Conservation (phyloP, 2,797 vertebrate genomes). For the Cheirogaleus major region DNA sequence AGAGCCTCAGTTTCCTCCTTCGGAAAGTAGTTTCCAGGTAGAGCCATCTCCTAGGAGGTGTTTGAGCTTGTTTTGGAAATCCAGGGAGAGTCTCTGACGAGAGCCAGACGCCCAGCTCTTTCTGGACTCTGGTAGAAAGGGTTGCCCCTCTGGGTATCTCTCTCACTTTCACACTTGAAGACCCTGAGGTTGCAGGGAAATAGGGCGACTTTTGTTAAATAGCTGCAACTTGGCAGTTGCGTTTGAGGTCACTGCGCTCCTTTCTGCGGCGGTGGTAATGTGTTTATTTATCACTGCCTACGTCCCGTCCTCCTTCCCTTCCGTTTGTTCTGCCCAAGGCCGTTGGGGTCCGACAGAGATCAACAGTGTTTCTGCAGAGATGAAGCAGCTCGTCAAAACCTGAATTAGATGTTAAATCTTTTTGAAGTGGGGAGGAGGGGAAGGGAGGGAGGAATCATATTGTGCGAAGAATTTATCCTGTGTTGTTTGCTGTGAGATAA, state of each 20-base stretch:
- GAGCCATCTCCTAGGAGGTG: not conserved
- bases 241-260: slow-evolving; percentile 86
- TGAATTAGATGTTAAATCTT: slow-evolving; percentile 99
- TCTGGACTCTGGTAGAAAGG: not conserved
- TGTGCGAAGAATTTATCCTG: slow-evolving; percentile 97
- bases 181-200: slow-evolving; percentile 55
- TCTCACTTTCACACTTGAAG: slow-evolving; percentile 74
- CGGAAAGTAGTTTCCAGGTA: not conserved
- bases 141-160: not conserved
- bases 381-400: slow-evolving; percentile 93
- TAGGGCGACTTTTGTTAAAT: slow-evolving; percentile 82
- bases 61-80: not conserved
- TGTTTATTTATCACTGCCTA: slow-evolving; percentile 89
- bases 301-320: slow-evolving; percentile 75
- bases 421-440: slow-evolving; percentile 89
- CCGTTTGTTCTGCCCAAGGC: slow-evolving; percentile 93
- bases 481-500: slow-evolving; percentile 93
- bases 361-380: slow-evolving; percentile 92
- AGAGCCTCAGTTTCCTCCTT: not conserved
- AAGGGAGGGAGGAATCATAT: slow-evolving; percentile 85
- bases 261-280: slow-evolving; percentile 85
- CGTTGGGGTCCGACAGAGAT: slow-evolving; percentile 90
- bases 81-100: not conserved
- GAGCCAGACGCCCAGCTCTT: not conserved
- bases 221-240: slow-evolving; percentile 76